These are phyloP conservation scores for Bombyx mori DNA, from an alignment of 1,140 invertebrate species.

Conservation along the genomic window ASM3026992v2 NC_085121.1:11500001-11500500, in stretches of 20 bases:
- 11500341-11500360: slow-evolving; percentile 3
- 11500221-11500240: slow-evolving; percentile 1
- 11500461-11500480: too few relatives aligned
- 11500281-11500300: slow-evolving; percentile 1
- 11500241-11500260: slow-evolving; percentile 1
- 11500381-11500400: slow-evolving; percentile 30
- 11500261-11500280: slow-evolving; percentile 8
- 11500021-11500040: slow-evolving; percentile 3
- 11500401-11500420: too few relatives aligned
- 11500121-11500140: not conserved
- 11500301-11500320: slow-evolving; percentile 7
- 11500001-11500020: slow-evolving; percentile 8
- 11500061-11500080: slow-evolving; percentile 7
- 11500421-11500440: too few relatives aligned
- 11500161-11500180: not conserved
- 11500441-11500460: too few relatives aligned
- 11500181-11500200: not conserved
- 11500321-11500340: not conserved
- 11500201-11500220: slow-evolving; percentile 1
- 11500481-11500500: too few relatives aligned
- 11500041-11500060: too few relatives aligned
- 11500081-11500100: slow-evolving; percentile 7
- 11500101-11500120: not conserved
- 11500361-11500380: slow-evolving; percentile 4
- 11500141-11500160: not conserved